Base-by-base conservation (phyloP, 2,888 invertebrate species). In the Myopa tessellatipennis region DNA sequence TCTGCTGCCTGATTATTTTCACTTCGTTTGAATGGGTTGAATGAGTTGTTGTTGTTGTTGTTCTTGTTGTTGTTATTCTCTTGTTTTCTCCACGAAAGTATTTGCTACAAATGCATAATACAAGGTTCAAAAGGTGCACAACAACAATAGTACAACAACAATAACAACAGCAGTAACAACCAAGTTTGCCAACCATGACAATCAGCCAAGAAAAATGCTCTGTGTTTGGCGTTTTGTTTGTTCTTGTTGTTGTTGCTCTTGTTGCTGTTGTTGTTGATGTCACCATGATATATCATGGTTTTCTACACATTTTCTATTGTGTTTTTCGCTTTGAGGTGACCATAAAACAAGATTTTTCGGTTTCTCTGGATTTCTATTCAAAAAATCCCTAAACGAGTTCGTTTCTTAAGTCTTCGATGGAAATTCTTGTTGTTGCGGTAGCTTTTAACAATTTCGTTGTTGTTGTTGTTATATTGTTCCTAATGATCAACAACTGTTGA, bases 91-190 rank as follows among this genome's bases (percentile, higher is more conserved):
- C 55, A 40, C 34, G 36, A 71, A 52, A n/a, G 71, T 36, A 71
- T 55, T 71, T 71, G 38, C 50, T 34, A 16, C 60, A 26, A 71
- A 71, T 58, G 71, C 71, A 71, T 71, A 58, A 60, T 34, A 16
- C 36, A 58, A 40, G 40, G 36, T n/a, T n/a, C 58, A 58, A 8
- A 8, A 71, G 34, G 55, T 45, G 10, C 2, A 45, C 6, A 45
- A 45, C 10, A 45, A 45, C 26, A 26, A 26, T 26, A 26, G 26
- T 26, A 26, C 26, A 26, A 26, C 26, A 26, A 26, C 26, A 45
- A 52, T 7, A 70, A 70, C 8, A 8, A 55, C 50, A 67, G 26
- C 34, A n/a, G 6, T 0, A 16, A 8, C 69, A 69, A 14, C 40
- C 16, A 50, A 38, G 14, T 69, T 34, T 69, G 12, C 10, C 18